Evolutionary conservation across 1,140 invertebrate genomes (phyloP).

Genomic region (Drosophila orena): DNA sequence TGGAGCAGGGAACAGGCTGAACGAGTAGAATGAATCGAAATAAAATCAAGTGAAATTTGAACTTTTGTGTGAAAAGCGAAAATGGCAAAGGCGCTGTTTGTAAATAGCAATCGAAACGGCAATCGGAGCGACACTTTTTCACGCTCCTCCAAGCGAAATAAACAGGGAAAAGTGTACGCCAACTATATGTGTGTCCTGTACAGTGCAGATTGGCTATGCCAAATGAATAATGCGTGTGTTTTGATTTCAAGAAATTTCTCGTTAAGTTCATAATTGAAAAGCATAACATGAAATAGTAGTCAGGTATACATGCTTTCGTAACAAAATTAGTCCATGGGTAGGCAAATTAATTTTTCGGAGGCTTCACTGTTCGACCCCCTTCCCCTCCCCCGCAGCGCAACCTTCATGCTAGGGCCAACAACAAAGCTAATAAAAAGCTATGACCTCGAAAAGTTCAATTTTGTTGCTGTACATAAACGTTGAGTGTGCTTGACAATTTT

Average conservation of each 20-base stretch:
- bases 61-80: conserved; percentile 42
- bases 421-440: conserved; percentile 76
- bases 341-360: neutral
- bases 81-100: conserved; percentile 45
- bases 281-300: too few species aligned
- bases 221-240: too few species aligned
- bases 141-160: conserved; percentile 75
- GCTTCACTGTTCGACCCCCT: neutral
- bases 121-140: conserved; percentile 62
- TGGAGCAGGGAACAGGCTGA: conserved; percentile 17
- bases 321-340: too few species aligned
- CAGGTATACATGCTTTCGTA: too few species aligned
- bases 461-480: conserved; percentile 74
- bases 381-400: too few species aligned
- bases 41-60: conserved; percentile 59
- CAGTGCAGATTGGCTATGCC: neutral
- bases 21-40: conserved; percentile 32
- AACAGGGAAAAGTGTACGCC: conserved; percentile 64
- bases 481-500: conserved; percentile 81
- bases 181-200: conserved; percentile 41
- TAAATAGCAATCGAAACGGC: conserved; percentile 47
- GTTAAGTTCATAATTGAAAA: too few species aligned
- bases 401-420: conserved; percentile 19
- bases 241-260: too few species aligned
- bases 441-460: conserved; percentile 83